Base-by-base conservation (phyloP, 2,888 invertebrate species). In the Ferdinandea cuprea region DNA sequence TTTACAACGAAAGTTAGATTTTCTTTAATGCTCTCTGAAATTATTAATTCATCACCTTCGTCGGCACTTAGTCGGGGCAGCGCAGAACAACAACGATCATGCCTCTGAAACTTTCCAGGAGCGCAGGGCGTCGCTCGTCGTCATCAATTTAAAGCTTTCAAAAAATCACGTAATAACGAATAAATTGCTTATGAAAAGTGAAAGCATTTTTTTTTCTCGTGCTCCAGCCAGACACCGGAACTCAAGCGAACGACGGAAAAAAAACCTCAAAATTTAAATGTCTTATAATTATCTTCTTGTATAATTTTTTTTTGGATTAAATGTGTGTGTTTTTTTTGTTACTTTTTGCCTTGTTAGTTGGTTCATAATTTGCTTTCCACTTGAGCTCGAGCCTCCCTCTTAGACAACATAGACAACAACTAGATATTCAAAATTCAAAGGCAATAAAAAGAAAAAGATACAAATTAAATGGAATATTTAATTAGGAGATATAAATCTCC, bases 251-350 rank as follows among this genome's bases (percentile, higher is more conserved):
- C 48, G 54, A 77, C 42, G 46, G 35, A 44, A 54, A 63, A 11
- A 63, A 66, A 76, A 28, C n/a, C 42, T 63, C 35, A 21, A 65
- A 69, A 44, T 46, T 72, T 72, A 78, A 78, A 72, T 72, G 61
- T 83, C 68, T 83, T 72, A 61, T 77, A 72, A 83, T 77, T 83
- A 77, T 46, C 59, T 77, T 80, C 76, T 76, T 69, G 68, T 68
- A 74, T 74, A 80, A 74, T 68, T 80, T 69, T 58, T 63, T 68
- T 80, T 69, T 50, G 42, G 28, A 42, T 71, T 32, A 17, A 52
- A n/a, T n/a, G n/a, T n/a, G n/a, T n/a, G n/a, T n/a, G n/a, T n/a
- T n/a, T n/a, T n/a, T n/a, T n/a, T n/a, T 58, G 42, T 13, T 40
- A 13, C 58, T 50, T 63, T 58, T 52, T 46, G 17, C 25, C 28